Base-by-base conservation (phyloP, 2,113 vertebrate species). In the Stictonetta naevosa region DNA sequence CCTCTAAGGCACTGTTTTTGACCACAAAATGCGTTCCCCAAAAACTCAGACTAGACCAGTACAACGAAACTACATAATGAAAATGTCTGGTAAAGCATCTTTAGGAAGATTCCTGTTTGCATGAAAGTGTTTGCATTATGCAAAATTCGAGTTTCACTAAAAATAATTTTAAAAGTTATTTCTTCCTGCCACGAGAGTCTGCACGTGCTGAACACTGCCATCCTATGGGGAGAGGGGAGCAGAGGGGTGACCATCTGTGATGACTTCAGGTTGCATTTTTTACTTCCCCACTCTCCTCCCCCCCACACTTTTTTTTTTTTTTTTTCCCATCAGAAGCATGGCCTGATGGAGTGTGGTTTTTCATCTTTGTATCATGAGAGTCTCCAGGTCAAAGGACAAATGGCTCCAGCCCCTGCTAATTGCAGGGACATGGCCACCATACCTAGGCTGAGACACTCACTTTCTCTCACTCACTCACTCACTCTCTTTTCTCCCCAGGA, bases 401-500 rank as follows among this genome's bases (percentile, higher is more conserved):
- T 15, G 36, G n/a, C 40, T 80, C 59, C 60, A 42, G 20, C 7
- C 9, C 23, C 17, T 2, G 21, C 29, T 33, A 4, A 10, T 44
- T 33, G 2, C 40, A 29, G n/a, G 29, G 36, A n/a, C 4, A 2
- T 14, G 11, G 66, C 38, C 25, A 13, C 59, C 1, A 0, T 33
- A n/a, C 22, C 33, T 56, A 5, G 2, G 48, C 11, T 23, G 26
- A 28, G 52, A 53, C 52, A 48, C 20, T 46, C 46, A 46, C 46
- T 46, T 21, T 46, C 46, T 21, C 20, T 48, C 46, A 48, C 13
- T 40, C 40, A 40, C 42, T 44, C 42, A 44, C 42, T 44, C 42
- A 44, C 20, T 48, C 46, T 48, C 20, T 48, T 48, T 48, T 28
- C 23, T 14, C 52, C 52, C 52, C 15, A 55, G 26, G 28, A 28